phyloP scores from a whole-genome alignment of 2,888 invertebrate genomes.

The Podotricha telesiphe region DNA sequence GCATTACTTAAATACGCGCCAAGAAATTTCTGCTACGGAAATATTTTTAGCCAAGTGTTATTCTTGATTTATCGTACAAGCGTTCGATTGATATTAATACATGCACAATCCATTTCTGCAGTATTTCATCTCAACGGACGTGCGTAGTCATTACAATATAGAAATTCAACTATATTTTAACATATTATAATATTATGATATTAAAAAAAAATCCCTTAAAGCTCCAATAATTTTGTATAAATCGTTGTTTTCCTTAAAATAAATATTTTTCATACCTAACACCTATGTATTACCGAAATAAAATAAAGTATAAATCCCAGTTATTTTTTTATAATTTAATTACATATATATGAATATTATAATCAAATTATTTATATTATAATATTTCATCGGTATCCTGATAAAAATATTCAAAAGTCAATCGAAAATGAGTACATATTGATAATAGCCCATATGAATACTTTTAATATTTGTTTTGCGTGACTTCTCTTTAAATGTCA shows the following conservation, averaged over 20 bases:
- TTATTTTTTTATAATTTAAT: too few relatives aligned
- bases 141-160: constrained; percentile 30
- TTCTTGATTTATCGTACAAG: constrained; percentile 44
- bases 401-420: neutral
- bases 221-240: neutral
- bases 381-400: neutral
- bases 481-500: constrained; percentile 52
- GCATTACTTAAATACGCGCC: constrained; percentile 47
- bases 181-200: constrained; percentile 2
- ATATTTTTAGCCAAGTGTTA: constrained; percentile 46
- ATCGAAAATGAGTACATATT: neutral
- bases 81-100: constrained; percentile 45
- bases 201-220: neutral
- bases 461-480: constrained; percentile 57
- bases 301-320: too few relatives aligned
- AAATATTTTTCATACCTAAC: neutral
- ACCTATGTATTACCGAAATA: too few relatives aligned
- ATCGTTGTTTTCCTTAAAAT: neutral
- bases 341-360: neutral
- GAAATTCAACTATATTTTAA: constrained; percentile 29
- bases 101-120: constrained; percentile 42
- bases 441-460: constrained; percentile 39
- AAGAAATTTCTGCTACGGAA: constrained; percentile 47
- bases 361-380: neutral
- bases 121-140: constrained; percentile 41